phyloP scores from a whole-genome alignment of 2,888 invertebrate species.

The Synanthedon formicaeformis region DNA sequence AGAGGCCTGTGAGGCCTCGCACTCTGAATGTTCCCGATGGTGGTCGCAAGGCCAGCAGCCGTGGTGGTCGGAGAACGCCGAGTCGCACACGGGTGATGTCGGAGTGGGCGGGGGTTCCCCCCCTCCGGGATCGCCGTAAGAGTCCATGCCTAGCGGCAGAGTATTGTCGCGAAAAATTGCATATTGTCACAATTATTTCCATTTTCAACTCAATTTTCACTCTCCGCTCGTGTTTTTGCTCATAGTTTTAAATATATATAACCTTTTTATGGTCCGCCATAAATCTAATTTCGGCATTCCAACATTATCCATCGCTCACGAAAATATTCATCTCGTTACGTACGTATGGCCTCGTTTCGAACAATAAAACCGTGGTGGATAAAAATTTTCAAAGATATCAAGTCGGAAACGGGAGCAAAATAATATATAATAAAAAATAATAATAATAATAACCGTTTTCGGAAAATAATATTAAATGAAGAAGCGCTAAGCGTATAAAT shows the following conservation, averaged over 20 bases:
- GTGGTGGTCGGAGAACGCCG: constrained; percentile 62
- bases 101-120: constrained; percentile 54
- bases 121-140: constrained; percentile 59
- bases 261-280: neutral
- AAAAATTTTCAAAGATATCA: constrained; percentile 29
- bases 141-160: constrained; percentile 56
- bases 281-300: neutral
- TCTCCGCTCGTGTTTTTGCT: constrained; percentile 7
- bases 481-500: constrained; percentile 61
- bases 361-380: constrained; percentile 25
- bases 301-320: neutral
- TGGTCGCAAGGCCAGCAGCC: constrained; percentile 64
- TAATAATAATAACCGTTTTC: constrained; percentile 12
- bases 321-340: neutral
- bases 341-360: constrained; percentile 25
- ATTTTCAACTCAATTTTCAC: constrained; percentile 8
- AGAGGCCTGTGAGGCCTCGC: constrained; percentile 45
- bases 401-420: constrained; percentile 38
- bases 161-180: neutral
- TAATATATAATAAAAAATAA: constrained; percentile 19
- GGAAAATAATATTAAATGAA: constrained; percentile 38
- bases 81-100: constrained; percentile 63
- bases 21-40: constrained; percentile 45
- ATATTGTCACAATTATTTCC: constrained; percentile 2
- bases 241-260: neutral